These are phyloP conservation scores for Telmatherina bonti DNA, from an alignment of 2,797 vertebrate genomes.

Conservation along the genomic window DNA sequence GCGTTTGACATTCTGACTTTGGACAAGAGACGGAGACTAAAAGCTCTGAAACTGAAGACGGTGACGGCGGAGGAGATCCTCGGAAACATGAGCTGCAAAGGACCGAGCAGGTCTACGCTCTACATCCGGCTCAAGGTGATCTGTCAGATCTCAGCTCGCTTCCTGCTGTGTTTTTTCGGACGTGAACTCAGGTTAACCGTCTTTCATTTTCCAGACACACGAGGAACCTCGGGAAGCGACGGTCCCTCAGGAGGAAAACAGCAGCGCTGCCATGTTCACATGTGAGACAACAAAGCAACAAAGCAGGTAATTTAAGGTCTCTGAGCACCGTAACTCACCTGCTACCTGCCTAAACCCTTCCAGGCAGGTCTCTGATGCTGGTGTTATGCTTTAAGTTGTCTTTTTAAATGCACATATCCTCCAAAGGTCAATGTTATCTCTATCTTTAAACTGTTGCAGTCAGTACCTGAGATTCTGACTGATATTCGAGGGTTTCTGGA, in stretches of 20 bases:
- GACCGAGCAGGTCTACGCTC: background rate
- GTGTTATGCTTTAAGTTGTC: no score
- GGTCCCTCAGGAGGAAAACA: background rate
- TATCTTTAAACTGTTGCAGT: no score
- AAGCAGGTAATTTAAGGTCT: conserved; percentile 11
- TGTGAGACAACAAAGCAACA: background rate
- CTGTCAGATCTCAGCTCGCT: rapidly evolving
- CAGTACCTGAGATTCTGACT: no score
- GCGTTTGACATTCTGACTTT: conserved; percentile 33
- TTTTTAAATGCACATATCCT: no score
- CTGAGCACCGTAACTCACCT: no score
- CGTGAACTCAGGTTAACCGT: rapidly evolving
- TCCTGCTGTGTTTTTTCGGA: no score
- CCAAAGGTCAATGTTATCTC: no score
- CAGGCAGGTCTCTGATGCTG: no score
- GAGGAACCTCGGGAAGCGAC: background rate
- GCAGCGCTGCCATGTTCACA: background rate
- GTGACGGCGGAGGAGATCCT: conserved; percentile 51
- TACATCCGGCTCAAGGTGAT: conserved; percentile 53
- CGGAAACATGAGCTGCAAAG: rapidly evolving
- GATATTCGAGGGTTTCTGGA: no score
- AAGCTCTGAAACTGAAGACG: conserved; percentile 4
- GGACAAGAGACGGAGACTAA: conserved; percentile 27
- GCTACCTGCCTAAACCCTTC: no score
- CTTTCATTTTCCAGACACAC: conserved; percentile 11